Evolutionary conservation across 1,140 invertebrate genomes (phyloP).

Genomic region (Dreissena rostriformis): DNA sequence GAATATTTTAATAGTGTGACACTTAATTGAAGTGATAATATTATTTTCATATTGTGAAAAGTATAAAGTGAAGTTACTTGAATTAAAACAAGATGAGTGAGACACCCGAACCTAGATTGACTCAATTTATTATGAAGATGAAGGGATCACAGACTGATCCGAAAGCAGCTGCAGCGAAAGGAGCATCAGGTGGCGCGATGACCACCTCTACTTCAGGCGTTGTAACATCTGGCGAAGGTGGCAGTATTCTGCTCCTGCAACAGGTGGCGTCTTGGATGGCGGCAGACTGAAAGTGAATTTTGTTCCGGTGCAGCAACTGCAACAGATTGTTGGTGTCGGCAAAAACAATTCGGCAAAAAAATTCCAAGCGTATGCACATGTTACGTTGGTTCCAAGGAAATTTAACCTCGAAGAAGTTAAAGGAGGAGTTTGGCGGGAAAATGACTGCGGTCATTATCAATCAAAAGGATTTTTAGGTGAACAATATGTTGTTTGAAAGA

Average conservation of each 20-base stretch:
- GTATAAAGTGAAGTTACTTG: too few relatives aligned
- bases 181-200: too few relatives aligned
- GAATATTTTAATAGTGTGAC: too few relatives aligned
- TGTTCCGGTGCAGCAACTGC: background rate
- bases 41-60: too few relatives aligned
- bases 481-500: background rate
- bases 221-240: background rate
- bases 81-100: too few relatives aligned
- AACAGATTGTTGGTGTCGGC: background rate
- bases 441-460: background rate
- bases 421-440: conserved; percentile 16
- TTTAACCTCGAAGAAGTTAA: conserved; percentile 2
- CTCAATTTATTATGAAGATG: too few relatives aligned
- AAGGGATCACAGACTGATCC: too few relatives aligned
- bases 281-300: conserved; percentile 15
- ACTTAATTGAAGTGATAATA: too few relatives aligned
- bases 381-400: background rate
- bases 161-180: too few relatives aligned
- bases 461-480: background rate
- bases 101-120: too few relatives aligned
- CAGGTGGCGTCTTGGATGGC: background rate
- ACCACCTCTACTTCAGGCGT: too few relatives aligned
- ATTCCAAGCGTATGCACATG: background rate
- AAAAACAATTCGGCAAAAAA: too few relatives aligned
- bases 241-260: conserved; percentile 6